Evolutionary conservation across 1,140 invertebrate species (phyloP).

Genomic region (Octopus sinensis): DNA sequence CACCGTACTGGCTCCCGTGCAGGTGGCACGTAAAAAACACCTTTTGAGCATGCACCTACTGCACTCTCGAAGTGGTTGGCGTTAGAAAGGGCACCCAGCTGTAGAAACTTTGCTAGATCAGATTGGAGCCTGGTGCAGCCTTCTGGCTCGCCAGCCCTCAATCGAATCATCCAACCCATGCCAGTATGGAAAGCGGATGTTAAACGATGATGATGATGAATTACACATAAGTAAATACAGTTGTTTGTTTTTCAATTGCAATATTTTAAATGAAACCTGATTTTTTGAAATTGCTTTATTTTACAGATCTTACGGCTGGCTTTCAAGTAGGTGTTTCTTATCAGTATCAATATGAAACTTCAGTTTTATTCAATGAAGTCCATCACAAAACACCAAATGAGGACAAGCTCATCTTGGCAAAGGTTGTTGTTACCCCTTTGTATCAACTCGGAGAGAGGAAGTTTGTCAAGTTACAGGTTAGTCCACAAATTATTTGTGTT

Average conservation of each 20-base stretch:
- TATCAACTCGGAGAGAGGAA: slow-evolving; percentile 37
- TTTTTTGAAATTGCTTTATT: neutral
- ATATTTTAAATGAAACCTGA: neutral
- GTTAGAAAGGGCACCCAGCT: too few species aligned
- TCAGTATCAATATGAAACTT: slow-evolving; percentile 46
- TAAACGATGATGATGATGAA: neutral
- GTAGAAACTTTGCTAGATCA: too few species aligned
- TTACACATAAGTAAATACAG: neutral
- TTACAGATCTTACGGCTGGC: neutral
- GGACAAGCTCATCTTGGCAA: slow-evolving; percentile 31
- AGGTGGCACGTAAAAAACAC: too few species aligned
- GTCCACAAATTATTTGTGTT: neutral
- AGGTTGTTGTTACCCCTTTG: slow-evolving; percentile 41
- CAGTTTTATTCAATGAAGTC: slow-evolving; percentile 43
- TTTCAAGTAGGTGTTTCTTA: slow-evolving; percentile 21
- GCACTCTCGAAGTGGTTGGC: too few species aligned
- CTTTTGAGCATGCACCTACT: too few species aligned
- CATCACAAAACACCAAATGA: slow-evolving; percentile 23
- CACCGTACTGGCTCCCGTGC: too few species aligned
- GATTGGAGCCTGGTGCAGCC: too few species aligned
- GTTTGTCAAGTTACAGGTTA: slow-evolving; percentile 46
- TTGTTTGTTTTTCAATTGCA: neutral
- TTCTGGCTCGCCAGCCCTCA: neutral
- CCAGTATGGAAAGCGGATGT: neutral
- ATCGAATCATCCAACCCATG: neutral